These are phyloP conservation scores for Mustela nigripes DNA, from an alignment of 2,113 vertebrate genomes.

Conservation along the genomic window DNA sequence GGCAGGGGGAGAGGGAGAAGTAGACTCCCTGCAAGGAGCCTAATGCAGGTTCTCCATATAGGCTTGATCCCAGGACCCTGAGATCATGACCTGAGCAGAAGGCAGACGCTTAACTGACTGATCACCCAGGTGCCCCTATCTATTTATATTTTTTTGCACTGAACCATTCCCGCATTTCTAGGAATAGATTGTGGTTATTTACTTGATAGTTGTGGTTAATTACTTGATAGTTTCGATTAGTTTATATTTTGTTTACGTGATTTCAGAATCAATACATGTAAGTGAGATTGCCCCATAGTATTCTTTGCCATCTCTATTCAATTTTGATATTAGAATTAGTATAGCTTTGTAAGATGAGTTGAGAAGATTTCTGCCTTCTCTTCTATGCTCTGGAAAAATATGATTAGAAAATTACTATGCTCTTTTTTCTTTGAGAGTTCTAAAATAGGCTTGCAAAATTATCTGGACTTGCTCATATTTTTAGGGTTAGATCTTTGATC, in stretches of 20 bases:
- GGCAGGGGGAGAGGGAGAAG: not conserved
- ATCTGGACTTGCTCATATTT: not conserved
- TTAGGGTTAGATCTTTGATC: not conserved
- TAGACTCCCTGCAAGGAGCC: not conserved
- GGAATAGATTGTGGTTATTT: conserved; percentile 29
- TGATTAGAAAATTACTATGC: conserved; percentile 3
- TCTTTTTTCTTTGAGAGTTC: conserved; percentile 23
- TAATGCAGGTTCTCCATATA: not conserved
- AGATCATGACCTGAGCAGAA: not conserved
- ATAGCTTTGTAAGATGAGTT: conserved; percentile 27
- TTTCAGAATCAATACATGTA: not conserved
- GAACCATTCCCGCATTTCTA: not conserved
- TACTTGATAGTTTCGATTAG: conserved; percentile 7
- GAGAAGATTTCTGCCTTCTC: not conserved
- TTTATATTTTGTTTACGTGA: not conserved
- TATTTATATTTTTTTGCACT: not conserved
- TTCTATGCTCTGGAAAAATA: not conserved
- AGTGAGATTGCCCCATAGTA: not conserved
- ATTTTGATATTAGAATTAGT: conserved; percentile 56
- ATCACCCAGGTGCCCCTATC: not conserved
- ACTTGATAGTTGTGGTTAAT: conserved; percentile 14
- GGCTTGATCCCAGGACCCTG: not conserved
- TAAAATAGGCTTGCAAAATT: conserved; percentile 3
- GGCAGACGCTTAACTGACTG: not conserved
- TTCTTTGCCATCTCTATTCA: not conserved